Evolutionary conservation across 2,888 invertebrate species (phyloP).

Genomic region (Arrhopalites spinosus): DNA sequence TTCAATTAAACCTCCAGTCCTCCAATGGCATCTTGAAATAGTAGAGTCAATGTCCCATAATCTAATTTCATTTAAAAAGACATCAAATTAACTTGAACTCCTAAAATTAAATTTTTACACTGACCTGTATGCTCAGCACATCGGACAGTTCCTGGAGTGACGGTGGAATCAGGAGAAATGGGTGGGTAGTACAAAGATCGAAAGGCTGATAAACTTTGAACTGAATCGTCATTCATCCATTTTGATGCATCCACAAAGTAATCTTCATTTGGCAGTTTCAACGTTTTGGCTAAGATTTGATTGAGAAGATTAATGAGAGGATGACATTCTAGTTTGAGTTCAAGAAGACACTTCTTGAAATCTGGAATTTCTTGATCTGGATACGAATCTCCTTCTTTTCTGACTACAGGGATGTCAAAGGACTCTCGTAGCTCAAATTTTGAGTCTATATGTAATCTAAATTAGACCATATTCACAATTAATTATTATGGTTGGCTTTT

Average conservation of each 20-base stretch:
- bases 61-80: slow-evolving; percentile 60
- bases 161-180: slow-evolving; percentile 57
- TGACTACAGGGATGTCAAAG: slow-evolving; percentile 31
- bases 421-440: slow-evolving; percentile 30
- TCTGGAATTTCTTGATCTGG: slow-evolving; percentile 69
- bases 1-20: slow-evolving; percentile 69
- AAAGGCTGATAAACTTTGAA: slow-evolving; percentile 69
- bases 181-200: slow-evolving; percentile 76
- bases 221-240: slow-evolving; percentile 36
- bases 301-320: slow-evolving; percentile 70
- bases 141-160: slow-evolving; percentile 64
- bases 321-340: slow-evolving; percentile 72
- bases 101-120: neutral
- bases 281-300: slow-evolving; percentile 58
- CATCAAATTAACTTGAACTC: neutral
- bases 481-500: no score
- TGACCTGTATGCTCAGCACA: slow-evolving; percentile 70
- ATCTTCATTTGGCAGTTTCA: slow-evolving; percentile 45
- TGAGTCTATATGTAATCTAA: slow-evolving; percentile 19
- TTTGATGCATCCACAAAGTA: slow-evolving; percentile 45
- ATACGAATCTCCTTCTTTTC: slow-evolving; percentile 58
- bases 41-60: slow-evolving; percentile 75
- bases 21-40: slow-evolving; percentile 74
- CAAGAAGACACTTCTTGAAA: slow-evolving; percentile 69
- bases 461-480: neutral